phyloP scores from a whole-genome alignment of 2,888 invertebrate genomes.

The Marasmarcha lunaedactyla region DNA sequence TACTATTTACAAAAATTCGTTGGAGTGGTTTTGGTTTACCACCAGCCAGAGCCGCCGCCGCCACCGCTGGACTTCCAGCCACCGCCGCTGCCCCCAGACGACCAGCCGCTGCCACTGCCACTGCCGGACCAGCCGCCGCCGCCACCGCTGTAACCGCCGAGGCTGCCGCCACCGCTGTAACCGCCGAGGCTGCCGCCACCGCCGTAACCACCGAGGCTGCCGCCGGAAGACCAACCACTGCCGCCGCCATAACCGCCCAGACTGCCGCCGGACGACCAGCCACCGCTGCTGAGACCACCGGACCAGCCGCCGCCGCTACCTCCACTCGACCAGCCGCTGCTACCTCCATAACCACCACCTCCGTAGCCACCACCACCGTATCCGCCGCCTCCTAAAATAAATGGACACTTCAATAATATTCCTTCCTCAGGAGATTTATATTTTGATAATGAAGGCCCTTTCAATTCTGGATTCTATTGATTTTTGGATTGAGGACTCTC shows the following conservation, averaged over 20 bases:
- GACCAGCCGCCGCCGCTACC: conserved; percentile 33
- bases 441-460: too few species aligned
- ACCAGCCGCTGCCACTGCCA: conserved; percentile 13
- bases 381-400: not conserved
- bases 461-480: too few species aligned
- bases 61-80: conserved; percentile 16
- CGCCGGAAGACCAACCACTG: conserved; percentile 13
- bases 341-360: too few species aligned
- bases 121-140: conserved; percentile 19
- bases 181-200: conserved; percentile 14
- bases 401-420: too few species aligned
- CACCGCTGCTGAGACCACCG: conserved; percentile 23
- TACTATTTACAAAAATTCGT: conserved; percentile 20
- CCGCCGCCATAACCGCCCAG: conserved; percentile 30
- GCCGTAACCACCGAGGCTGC: conserved; percentile 14
- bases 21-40: conserved; percentile 26
- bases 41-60: conserved; percentile 36
- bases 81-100: conserved; percentile 19
- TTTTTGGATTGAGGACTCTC: too few species aligned
- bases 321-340: conserved; percentile 20
- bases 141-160: conserved; percentile 15
- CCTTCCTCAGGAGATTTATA: too few species aligned
- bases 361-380: too few species aligned
- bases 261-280: conserved; percentile 24
- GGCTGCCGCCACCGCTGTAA: conserved; percentile 15